Conservation (phyloP, 2,113 vertebrate genomes). For the Hypanus sabinus region DNA sequence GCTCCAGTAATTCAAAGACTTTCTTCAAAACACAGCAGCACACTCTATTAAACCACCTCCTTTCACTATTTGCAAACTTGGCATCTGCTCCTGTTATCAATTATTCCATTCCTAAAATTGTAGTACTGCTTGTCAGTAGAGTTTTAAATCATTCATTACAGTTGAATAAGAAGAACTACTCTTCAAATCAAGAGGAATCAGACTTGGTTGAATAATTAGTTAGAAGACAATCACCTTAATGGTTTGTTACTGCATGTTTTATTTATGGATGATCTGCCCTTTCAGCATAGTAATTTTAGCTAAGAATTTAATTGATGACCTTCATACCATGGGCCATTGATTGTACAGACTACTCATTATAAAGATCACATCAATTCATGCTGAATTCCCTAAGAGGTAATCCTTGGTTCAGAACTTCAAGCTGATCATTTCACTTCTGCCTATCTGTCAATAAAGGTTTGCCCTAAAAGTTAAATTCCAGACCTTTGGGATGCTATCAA, state of each 20-base stretch:
- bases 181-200: neutral
- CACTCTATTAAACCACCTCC: neutral
- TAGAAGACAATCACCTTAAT: neutral
- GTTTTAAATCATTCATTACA: neutral
- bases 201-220: neutral
- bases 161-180: neutral
- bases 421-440: neutral
- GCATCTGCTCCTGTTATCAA: neutral
- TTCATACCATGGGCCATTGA: neutral
- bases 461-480: neutral
- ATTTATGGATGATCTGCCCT: neutral
- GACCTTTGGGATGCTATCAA: neutral
- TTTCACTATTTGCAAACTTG: neutral
- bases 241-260: neutral
- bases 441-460: neutral
- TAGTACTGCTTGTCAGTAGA: neutral
- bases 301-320: neutral
- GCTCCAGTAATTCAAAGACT: neutral
- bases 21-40: neutral
- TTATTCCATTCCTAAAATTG: neutral
- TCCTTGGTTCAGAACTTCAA: neutral
- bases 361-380: neutral
- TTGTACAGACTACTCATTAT: constrained; percentile 1
- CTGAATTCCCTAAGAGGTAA: neutral
- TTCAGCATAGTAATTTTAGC: neutral